Conservation (phyloP, 2,113 vertebrate genomes). For the Maccullochella peelii region DNA sequence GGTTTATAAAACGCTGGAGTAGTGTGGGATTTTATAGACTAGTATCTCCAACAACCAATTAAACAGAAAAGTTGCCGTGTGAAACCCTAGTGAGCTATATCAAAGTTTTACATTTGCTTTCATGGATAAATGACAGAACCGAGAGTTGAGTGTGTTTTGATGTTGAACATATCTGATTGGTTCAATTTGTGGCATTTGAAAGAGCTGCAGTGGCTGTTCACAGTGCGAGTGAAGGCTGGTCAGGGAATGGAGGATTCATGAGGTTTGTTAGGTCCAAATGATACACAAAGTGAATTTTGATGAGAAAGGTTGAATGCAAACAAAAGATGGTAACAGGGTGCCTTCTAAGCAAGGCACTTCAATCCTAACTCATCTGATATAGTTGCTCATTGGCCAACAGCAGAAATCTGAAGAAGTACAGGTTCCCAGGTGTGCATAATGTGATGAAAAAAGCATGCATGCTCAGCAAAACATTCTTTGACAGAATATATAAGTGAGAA, state of each 20-base stretch:
- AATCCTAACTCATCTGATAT: not conserved
- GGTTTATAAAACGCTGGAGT: too few relatives aligned
- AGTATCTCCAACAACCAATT: not conserved
- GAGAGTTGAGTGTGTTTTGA: not conserved
- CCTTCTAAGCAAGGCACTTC: not conserved
- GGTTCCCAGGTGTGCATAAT: not conserved
- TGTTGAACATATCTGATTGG: conserved; percentile 12
- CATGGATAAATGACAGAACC: not conserved
- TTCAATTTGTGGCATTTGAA: not conserved
- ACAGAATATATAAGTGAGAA: conserved; percentile 6
- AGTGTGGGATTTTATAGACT: not conserved
- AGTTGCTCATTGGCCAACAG: not conserved
- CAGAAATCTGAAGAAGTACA: not conserved
- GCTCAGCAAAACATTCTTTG: conserved; percentile 10
- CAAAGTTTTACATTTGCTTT: not conserved
- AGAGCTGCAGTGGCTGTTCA: not conserved
- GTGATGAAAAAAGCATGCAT: not conserved
- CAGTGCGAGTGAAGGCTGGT: not conserved
- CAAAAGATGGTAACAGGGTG: conserved; percentile 10
- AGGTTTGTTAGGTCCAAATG: not conserved
- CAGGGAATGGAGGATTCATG: not conserved
- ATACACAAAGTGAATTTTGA: conserved; percentile 10
- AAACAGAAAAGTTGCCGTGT: not conserved
- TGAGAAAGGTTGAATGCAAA: conserved; percentile 1
- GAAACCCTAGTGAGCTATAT: not conserved